Evolutionary conservation across 2,888 invertebrate species (phyloP).

Genomic region (Buathra laborator): DNA sequence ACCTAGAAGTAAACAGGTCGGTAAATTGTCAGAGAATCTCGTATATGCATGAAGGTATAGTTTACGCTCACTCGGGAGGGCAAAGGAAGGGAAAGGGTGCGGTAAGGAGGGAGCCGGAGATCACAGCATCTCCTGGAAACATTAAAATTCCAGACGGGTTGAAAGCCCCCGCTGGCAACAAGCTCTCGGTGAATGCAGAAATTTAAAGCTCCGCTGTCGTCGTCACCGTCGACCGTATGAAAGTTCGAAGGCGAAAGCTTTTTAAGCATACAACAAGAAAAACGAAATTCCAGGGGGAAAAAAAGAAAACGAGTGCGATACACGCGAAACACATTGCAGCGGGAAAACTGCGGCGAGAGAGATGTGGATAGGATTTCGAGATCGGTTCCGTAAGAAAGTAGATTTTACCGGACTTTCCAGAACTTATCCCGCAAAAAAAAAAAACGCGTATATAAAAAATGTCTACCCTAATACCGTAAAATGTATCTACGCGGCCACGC

Average conservation of each 20-base stretch:
- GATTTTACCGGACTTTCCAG: background rate
- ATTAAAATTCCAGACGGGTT: slow-evolving; percentile 64
- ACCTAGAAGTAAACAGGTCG: slow-evolving; percentile 45
- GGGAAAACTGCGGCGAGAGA: slow-evolving; percentile 3
- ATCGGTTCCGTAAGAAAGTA: slow-evolving; percentile 29
- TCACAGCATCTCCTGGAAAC: slow-evolving; percentile 39
- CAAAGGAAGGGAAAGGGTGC: background rate
- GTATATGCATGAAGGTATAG: slow-evolving; percentile 16
- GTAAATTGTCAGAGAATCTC: slow-evolving; percentile 46
- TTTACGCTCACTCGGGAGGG: background rate
- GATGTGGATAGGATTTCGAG: slow-evolving; percentile 41
- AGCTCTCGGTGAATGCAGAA: slow-evolving; percentile 52
- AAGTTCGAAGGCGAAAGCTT: slow-evolving; percentile 41
- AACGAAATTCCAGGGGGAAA: slow-evolving; percentile 37
- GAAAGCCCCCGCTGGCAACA: slow-evolving; percentile 33
- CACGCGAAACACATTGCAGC: slow-evolving; percentile 1
- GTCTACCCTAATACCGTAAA: background rate
- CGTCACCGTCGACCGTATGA: slow-evolving; percentile 16
- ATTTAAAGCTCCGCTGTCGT: slow-evolving; percentile 47
- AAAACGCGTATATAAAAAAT: background rate
- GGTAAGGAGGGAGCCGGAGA: slow-evolving; percentile 27
- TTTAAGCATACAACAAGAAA: slow-evolving; percentile 32
- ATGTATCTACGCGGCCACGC: background rate
- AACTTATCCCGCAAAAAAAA: background rate
- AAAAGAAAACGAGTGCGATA: background rate